Evolutionary conservation across 1,140 invertebrate genomes (phyloP), one percentile per base, ranked within the genome.

Genomic region (Hydropsyche tenuis): DNA sequence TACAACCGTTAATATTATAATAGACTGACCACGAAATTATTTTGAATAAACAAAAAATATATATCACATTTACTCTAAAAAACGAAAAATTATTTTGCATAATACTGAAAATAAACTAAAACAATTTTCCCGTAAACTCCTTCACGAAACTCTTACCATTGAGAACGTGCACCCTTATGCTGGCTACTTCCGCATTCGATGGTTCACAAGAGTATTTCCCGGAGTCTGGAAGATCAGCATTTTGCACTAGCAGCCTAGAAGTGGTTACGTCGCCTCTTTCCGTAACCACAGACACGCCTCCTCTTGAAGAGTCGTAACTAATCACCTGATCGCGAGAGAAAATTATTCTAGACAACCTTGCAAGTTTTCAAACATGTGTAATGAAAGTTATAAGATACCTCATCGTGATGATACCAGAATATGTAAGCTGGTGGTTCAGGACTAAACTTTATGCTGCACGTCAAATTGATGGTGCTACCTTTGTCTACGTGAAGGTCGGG

Each of bases 381-480:
- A 65, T 65, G 42, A 42, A 23, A 30, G 18, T 43, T 9, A 43
- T 22, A 70, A 46, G 88, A 89, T 88, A 93, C 92, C 87, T 93
- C 90, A 80, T 95, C 93, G 82, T 94, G 92, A 87, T 96, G 94
- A 87, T 96, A 96, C 94, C 94, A 96, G 84, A 96, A 96, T 81
- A 96, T 94, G 86, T 92, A 96, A 78, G 93, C 93, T 78, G 94
- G 93, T 65, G 94, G 93, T 81, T 95, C 93, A 37, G 93, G 93
- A 80, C 93, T 94, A 87, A 94, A 94, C 85, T 92, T 91, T 79
- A 96, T 94, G 79, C 93, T 89, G 85, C 95, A 96, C 77, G 94
- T 96, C 80, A 96, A 87, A 87, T 96, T 96, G 85, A 96, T 94
- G 82, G 94, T 88, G 83, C 90, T 92, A 60, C 94, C 94, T 80